Base-by-base conservation (phyloP, 30 jellyfish, hydroid and myxozoan species). In the Aurelia aurita region DNA sequence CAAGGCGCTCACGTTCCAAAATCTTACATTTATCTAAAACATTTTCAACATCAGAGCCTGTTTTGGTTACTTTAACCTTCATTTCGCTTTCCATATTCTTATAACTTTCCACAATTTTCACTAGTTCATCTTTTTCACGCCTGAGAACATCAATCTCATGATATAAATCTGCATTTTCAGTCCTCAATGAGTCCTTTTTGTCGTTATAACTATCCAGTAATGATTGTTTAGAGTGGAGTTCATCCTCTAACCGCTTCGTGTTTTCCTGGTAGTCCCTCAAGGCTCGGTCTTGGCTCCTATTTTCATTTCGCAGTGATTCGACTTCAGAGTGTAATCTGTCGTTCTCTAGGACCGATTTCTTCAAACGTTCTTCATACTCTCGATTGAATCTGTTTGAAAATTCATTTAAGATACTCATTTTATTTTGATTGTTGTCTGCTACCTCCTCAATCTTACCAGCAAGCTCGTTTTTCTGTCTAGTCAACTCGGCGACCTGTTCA, bases 351-450 rank as follows among this genome's bases (percentile, higher is more conserved):
- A 85, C 84, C 8, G 94, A 15, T 25, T 51, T 77, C 67, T 85
- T 86, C 58, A 94, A 47, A 34, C 93, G 78, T n/a, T 53, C 89
- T 47, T 94, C 97, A 77, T 94, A 94, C 58, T 94, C 99, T 21
- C 79, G 70, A 25, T 89, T 87, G 32, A 79, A 51, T 45, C 86
- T 74, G 23, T 44, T 72, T 27, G 89, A 39, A 64, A 60, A 74
- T 34, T 94, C 90, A 57, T 80, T 68, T 64, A 73, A 55, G 44
- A 78, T 59, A 25, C 82, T 73, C 72, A 82, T 34, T 44, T 82
- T 90, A 55, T 62, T 47, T 14, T 57, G 61, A 11, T 54, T 72
- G 70, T 64, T 46, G 21, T 60, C 85, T 25, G 79, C 81, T 31
- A 94, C 28, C 16, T 83, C 87, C 27, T 85, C 82, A 34, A 88